A percentile compares a stretch with the other conserved stretches of the same genome.
Evolutionary conservation across 2,113 vertebrate species (phyloP).

Genomic region (Gopherus flavomarginatus): DNA sequence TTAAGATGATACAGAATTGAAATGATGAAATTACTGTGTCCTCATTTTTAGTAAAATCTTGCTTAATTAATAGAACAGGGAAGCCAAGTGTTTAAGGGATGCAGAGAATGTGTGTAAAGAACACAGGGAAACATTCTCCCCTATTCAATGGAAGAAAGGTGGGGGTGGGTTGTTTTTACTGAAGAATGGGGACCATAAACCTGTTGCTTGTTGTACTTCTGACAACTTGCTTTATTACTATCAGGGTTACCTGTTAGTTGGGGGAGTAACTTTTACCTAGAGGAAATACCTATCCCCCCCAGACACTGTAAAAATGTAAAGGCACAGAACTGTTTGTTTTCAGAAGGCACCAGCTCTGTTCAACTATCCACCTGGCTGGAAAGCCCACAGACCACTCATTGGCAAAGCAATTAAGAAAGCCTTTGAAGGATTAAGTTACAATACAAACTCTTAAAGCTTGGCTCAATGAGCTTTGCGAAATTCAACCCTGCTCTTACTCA

Average conservation of each 20-base stretch:
- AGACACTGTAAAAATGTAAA: conserved; percentile 41
- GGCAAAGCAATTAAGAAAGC: background rate
- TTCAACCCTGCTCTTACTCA: background rate
- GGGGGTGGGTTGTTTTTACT: background rate
- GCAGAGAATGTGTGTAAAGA: background rate
- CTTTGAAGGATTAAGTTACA: conserved; percentile 17
- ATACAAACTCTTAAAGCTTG: conserved; percentile 1
- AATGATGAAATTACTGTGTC: background rate
- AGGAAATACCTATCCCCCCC: background rate
- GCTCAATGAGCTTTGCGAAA: background rate
- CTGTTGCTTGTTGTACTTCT: background rate
- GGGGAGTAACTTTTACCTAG: background rate
- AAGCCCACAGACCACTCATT: background rate
- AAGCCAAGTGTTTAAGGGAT: background rate
- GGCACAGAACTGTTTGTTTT: background rate
- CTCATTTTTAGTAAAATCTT: background rate
- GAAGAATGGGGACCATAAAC: background rate
- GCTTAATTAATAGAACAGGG: accelerated
- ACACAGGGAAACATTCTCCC: background rate
- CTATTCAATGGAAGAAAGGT: background rate
- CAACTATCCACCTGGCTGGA: conserved; percentile 5
- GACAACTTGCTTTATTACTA: background rate
- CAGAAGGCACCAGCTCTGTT: background rate
- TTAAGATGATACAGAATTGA: background rate
- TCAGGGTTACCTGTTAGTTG: background rate